Conservation (phyloP, 2,888 invertebrate species). For the Rhingia campestris region DNA sequence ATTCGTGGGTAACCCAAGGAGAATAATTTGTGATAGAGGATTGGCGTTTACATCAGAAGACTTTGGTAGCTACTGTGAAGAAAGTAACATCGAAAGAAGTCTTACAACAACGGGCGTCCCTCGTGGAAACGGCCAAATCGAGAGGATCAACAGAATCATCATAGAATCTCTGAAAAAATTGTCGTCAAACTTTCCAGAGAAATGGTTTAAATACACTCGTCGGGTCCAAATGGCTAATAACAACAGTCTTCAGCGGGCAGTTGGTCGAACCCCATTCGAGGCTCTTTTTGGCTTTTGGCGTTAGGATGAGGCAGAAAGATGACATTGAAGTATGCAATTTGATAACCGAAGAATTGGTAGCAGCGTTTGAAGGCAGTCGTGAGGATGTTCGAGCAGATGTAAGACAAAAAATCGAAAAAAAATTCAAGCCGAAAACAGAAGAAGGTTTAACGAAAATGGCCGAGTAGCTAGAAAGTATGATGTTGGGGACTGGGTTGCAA, state of each 20-base stretch:
- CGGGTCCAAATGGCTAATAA: too few relatives aligned
- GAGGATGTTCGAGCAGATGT: neutral
- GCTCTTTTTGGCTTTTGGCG: too few relatives aligned
- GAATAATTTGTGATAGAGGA: constrained; percentile 7
- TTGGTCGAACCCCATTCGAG: too few relatives aligned
- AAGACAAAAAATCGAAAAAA: neutral
- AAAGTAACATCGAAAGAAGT: constrained; percentile 3
- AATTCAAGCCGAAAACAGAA: neutral
- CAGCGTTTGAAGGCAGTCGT: neutral
- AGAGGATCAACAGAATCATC: too few relatives aligned
- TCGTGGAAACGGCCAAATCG: too few relatives aligned
- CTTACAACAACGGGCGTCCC: neutral
- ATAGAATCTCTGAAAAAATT: too few relatives aligned
- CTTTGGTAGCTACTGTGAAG: constrained; percentile 8
- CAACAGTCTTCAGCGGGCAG: too few relatives aligned
- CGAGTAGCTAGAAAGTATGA: neutral
- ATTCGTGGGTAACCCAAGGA: constrained; percentile 1
- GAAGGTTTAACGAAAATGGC: neutral
- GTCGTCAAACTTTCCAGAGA: too few relatives aligned
- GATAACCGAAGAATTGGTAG: constrained; percentile 12
- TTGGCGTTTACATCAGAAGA: constrained; percentile 4
- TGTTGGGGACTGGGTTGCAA: constrained; percentile 1
- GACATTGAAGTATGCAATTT: neutral
- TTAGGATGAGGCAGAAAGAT: neutral
- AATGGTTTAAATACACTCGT: too few relatives aligned